Percentiles rank a stretch among this genome's conserved stretches.
phyloP scores from a whole-genome alignment of 2,113 vertebrate species.

The Nansenia antarctica region DNA sequence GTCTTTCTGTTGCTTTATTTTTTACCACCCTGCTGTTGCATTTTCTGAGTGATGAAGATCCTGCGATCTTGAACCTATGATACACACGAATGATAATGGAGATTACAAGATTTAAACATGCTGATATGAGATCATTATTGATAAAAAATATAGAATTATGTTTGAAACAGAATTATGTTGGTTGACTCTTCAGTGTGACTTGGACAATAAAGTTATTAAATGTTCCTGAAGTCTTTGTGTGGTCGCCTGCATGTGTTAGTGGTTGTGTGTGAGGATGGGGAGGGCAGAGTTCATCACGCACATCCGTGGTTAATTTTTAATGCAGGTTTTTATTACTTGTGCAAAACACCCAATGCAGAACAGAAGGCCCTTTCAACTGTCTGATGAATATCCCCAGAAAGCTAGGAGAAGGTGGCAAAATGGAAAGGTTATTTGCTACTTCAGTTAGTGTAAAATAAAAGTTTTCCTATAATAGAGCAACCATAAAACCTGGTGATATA shows the following conservation, averaged over 20 bases:
- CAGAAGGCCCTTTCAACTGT: no score
- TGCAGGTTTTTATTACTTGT: no score
- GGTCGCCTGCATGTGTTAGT: not conserved
- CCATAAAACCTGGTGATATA: no score
- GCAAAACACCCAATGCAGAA: no score
- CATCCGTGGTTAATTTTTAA: no score
- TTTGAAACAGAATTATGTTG: slow-evolving; percentile 63
- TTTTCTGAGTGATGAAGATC: slow-evolving; percentile 63
- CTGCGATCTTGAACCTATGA: slow-evolving; percentile 59
- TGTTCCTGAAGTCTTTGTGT: slow-evolving; percentile 47
- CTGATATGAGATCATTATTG: slow-evolving; percentile 53
- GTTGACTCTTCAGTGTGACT: slow-evolving; percentile 60
- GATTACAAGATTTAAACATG: slow-evolving; percentile 47
- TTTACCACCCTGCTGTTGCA: slow-evolving; percentile 65
- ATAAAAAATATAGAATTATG: slow-evolving; percentile 52
- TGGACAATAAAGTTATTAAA: slow-evolving; percentile 65
- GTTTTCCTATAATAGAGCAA: no score
- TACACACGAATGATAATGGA: slow-evolving; percentile 44
- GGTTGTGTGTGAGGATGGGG: not conserved
- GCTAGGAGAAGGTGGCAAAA: no score
- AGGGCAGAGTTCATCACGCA: not conserved
- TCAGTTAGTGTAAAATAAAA: no score
- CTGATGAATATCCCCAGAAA: no score
- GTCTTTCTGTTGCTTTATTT: slow-evolving; percentile 53
- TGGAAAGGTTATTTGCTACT: no score